Evolutionary conservation across 2,888 invertebrate genomes (phyloP), one percentile per base, ranked within the genome.

Genomic region (Formica aserva): DNA sequence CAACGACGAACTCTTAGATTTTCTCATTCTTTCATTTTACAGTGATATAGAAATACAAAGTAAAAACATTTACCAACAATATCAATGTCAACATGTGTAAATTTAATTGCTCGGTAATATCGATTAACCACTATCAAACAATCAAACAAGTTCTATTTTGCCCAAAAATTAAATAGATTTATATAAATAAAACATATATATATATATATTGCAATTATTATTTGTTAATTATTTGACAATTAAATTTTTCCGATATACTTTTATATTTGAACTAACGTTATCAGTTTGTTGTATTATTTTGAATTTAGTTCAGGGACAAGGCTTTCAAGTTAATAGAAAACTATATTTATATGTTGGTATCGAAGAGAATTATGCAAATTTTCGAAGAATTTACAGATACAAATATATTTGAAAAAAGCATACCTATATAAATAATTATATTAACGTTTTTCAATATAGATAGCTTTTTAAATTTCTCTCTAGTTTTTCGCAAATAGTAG

Each of bases 321-420:
- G 0, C 26, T 11, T 52, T 32, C 1, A 69, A 41, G 60, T 60
- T 74, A 57, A 72, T 57, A 38, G 11, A 71, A 71, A 35, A n/a
- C 15, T 32, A 55, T 71, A 35, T 71, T 35, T 3, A 22, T 22
- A 48, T 22, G 15, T 15, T 18, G 18, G 1, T 3, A 3, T 38
- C 11, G 32, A 6, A 15, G 4, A 71, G 13, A 29, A n/a, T 45
- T 45, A 74, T n/a, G 4, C 22, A 15, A 1, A 48, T 48, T 48
- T 48, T 48, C 1, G 18, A 6, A 48, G 0, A 48, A 48, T 45
- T 62, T 60, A 29, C 9, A 8, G n/a, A 41, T 3, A 62, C 1
- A 32, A n/a, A 0, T 62, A 45, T 35, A 75, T 63, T 63, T 60
- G 3, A 41, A 32, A 4, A 32, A 32, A 62, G 6, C 32, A 63